Evolutionary conservation across 2,888 invertebrate species (phyloP).

Genomic region (Cyclophora albipunctata): DNA sequence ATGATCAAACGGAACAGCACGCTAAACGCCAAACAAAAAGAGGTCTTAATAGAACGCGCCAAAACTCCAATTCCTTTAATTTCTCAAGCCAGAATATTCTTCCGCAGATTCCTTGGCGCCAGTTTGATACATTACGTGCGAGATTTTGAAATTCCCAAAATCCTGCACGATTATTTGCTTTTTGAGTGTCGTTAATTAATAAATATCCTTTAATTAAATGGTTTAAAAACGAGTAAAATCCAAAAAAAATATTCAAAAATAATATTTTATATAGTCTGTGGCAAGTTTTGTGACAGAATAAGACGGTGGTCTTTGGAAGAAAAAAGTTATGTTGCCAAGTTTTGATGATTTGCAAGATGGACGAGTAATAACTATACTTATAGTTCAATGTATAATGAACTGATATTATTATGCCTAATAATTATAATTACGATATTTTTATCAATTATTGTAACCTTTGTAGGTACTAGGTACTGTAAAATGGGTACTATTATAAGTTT

Average conservation of each 20-base stretch:
- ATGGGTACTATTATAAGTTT: too few relatives aligned
- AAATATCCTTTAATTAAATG: slow-evolving; percentile 15
- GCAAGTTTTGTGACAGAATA: not conserved
- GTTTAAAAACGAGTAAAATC: not conserved
- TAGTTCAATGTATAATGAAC: not conserved
- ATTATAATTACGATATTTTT: too few relatives aligned
- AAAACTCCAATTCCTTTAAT: slow-evolving; percentile 80
- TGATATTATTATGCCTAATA: too few relatives aligned
- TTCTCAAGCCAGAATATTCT: slow-evolving; percentile 77
- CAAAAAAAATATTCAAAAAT: not conserved
- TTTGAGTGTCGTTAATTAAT: slow-evolving; percentile 77
- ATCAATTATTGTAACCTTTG: not conserved
- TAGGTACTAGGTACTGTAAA: not conserved
- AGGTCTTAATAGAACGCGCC: slow-evolving; percentile 78
- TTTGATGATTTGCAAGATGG: slow-evolving; percentile 9
- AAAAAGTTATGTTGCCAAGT: slow-evolving; percentile 26
- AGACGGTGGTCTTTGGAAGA: slow-evolving; percentile 3
- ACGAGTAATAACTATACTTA: slow-evolving; percentile 13
- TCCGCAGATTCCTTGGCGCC: slow-evolving; percentile 76
- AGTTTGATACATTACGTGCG: slow-evolving; percentile 72
- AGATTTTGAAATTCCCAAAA: slow-evolving; percentile 78
- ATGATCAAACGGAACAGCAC: slow-evolving; percentile 84
- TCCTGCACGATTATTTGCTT: slow-evolving; percentile 79
- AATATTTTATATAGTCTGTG: not conserved
- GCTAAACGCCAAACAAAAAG: slow-evolving; percentile 79